Evolutionary conservation across 2,113 vertebrate genomes (phyloP).

Genomic region (Hippoglossus stenolepis): DNA sequence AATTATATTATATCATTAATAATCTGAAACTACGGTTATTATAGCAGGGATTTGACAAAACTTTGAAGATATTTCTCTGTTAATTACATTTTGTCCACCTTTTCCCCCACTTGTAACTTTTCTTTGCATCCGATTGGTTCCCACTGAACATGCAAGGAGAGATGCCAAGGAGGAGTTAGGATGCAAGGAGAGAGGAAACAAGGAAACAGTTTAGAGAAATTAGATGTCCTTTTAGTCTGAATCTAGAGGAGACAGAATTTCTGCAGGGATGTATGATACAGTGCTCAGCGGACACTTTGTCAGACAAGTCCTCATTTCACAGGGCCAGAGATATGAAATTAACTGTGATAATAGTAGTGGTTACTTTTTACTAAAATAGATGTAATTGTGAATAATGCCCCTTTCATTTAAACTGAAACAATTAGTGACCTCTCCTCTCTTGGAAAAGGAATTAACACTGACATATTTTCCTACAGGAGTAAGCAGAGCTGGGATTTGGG

Average conservation of each 20-base stretch:
- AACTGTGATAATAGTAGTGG: not conserved
- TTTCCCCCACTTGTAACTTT: not conserved
- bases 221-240: not conserved
- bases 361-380: not conserved
- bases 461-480: conserved; percentile 21
- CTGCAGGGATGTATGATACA: not conserved
- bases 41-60: not conserved
- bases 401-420: not conserved
- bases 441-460: not conserved
- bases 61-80: too few relatives aligned
- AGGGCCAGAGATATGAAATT: not conserved
- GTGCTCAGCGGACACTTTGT: not conserved
- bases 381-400: not conserved
- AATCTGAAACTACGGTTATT: not conserved
- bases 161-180: not conserved
- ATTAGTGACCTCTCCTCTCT: not conserved
- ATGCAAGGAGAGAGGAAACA: not conserved
- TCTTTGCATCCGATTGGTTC: not conserved
- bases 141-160: not conserved
- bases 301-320: not conserved
- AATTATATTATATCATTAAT: too few relatives aligned
- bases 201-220: not conserved
- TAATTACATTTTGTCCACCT: not conserved
- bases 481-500: conserved; percentile 8
- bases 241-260: not conserved